Percentiles rank a stretch among this genome's conserved stretches.
phyloP scores from a whole-genome alignment of 2,113 vertebrate genomes.

The Toxostoma redivivum region DNA sequence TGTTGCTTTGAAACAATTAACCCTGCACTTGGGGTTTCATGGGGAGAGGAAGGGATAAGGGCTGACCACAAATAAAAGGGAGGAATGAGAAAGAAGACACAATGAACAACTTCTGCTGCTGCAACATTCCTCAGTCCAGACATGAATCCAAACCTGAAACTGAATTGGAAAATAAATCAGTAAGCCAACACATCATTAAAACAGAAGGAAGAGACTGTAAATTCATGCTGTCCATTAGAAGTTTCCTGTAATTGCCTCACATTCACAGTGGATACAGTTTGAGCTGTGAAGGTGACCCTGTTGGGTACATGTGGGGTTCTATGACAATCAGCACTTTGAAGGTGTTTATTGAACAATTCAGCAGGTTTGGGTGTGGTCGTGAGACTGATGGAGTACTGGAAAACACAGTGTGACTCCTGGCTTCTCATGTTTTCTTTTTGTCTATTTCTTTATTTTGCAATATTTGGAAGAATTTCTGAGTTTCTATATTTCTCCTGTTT shows the following conservation, averaged over 20 bases:
- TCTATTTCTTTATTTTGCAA: neutral
- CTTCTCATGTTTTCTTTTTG: neutral
- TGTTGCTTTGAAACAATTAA: neutral
- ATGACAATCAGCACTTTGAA: neutral
- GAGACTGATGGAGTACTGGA: neutral
- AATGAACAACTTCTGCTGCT: neutral
- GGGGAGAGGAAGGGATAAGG: neutral
- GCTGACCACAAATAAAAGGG: neutral
- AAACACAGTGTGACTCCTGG: neutral
- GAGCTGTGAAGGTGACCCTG: neutral
- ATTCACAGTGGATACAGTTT: neutral
- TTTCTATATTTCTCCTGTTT: neutral
- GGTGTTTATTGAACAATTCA: neutral
- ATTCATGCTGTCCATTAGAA: neutral
- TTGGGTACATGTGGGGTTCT: neutral
- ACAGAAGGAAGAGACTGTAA: neutral
- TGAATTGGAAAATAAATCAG: neutral
- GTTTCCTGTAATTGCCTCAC: neutral
- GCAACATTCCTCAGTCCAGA: neutral
- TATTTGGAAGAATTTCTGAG: neutral
- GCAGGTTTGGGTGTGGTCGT: neutral
- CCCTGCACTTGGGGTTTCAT: neutral
- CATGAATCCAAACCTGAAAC: neutral
- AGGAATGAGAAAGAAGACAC: neutral
- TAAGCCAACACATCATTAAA: constrained; percentile 1